These are phyloP conservation scores for Podocnemis expansa DNA, from an alignment of 2,113 vertebrate species.

Conservation along the genomic window DNA sequence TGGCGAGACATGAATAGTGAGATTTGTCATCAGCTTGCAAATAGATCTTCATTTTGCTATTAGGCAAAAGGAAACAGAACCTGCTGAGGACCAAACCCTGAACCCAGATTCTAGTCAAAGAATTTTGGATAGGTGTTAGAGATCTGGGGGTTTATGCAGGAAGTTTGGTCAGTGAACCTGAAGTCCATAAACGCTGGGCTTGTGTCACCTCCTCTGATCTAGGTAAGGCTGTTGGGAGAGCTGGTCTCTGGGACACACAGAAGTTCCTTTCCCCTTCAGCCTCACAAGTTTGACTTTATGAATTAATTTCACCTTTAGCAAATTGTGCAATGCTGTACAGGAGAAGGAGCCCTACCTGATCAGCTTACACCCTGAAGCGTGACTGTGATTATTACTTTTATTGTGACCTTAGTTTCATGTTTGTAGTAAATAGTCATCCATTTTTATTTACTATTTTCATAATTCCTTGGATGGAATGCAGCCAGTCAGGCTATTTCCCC, in stretches of 20 bases:
- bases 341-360: neutral
- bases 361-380: neutral
- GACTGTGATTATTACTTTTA: neutral
- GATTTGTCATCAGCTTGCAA: neutral
- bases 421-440: fast-evolving
- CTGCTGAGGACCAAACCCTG: neutral
- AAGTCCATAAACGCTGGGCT: neutral
- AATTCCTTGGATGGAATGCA: neutral
- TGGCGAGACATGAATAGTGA: neutral
- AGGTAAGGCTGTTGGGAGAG: neutral
- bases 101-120: neutral
- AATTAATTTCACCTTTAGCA: neutral
- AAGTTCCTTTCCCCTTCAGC: neutral
- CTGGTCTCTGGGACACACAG: neutral
- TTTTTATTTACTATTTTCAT: neutral
- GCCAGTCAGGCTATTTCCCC: neutral
- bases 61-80: neutral
- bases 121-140: fast-evolving
- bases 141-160: neutral
- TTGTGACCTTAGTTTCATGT: neutral
- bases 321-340: neutral
- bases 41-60: neutral
- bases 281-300: fast-evolving
- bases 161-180: neutral
- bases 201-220: fast-evolving